Conservation (phyloP, 2,113 vertebrate species). For the Podarcis raffonei region DNA sequence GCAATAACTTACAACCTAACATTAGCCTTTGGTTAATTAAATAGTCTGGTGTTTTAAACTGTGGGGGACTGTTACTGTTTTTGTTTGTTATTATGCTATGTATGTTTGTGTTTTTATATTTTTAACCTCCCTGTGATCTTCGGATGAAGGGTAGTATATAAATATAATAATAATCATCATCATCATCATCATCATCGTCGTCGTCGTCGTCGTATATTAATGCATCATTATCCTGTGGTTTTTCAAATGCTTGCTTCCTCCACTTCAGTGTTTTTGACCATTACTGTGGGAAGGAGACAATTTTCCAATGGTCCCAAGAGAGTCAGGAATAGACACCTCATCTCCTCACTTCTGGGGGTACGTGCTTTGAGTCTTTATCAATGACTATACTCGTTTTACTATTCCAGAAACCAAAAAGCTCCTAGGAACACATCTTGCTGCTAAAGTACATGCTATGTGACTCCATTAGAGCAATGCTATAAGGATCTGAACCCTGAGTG, state of each 20-base stretch:
- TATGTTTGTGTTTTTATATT: no score
- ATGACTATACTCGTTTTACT: neutral
- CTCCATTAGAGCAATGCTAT: constrained; percentile 21
- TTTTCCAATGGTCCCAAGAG: neutral
- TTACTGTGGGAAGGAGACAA: neutral
- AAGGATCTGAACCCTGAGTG: constrained; percentile 9
- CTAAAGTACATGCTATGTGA: constrained; percentile 9
- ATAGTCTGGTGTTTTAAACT: no score
- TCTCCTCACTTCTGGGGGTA: neutral
- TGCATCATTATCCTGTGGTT: neutral
- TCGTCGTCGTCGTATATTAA: no score
- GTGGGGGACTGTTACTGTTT: neutral
- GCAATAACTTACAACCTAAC: no score
- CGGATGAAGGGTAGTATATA: no score
- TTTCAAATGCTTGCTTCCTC: no score
- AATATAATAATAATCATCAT: no score
- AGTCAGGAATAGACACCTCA: neutral
- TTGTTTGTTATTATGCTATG: neutral
- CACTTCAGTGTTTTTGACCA: neutral
- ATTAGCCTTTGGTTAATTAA: no score
- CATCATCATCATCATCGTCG: no score
- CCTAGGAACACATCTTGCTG: constrained; percentile 11
- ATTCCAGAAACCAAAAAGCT: neutral
- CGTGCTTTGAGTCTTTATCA: neutral
- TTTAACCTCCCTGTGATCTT: no score